Percentiles rank a stretch among this genome's conserved stretches.
Evolutionary conservation across 2,797 vertebrate species (phyloP).

Genomic region (Gallinago solitaria): DNA sequence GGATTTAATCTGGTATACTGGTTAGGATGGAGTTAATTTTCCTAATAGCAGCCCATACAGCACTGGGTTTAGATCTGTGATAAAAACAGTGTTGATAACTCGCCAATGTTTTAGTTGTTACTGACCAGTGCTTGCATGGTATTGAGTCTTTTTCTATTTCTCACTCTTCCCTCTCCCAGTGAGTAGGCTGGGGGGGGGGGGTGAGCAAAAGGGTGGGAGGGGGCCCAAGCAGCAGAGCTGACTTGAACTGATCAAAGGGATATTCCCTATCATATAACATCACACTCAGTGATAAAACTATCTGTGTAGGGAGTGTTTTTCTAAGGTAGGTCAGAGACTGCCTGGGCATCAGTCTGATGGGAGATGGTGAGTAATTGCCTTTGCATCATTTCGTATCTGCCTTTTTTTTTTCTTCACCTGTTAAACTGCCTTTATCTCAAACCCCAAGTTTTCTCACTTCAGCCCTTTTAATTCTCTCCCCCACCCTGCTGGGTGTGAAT

Average conservation of each 20-base stretch:
- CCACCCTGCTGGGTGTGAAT: rapidly evolving
- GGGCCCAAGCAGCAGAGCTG: not conserved
- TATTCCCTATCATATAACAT: not conserved
- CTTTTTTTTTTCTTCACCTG: not conserved
- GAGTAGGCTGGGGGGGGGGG: rapidly evolving
- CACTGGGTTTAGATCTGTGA: not conserved
- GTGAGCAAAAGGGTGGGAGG: not conserved
- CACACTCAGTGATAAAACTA: not conserved
- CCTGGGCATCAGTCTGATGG: not conserved
- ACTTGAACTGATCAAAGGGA: not conserved
- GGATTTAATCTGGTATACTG: rapidly evolving
- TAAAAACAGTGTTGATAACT: not conserved
- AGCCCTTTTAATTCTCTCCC: not conserved
- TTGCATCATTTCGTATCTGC: not conserved
- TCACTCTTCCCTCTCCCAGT: rapidly evolving
- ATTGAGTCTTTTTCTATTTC: not conserved
- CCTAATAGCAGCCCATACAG: not conserved
- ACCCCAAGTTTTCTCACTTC: not conserved
- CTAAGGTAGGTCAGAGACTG: not conserved
- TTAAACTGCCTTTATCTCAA: not conserved
- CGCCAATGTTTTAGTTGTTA: not conserved
- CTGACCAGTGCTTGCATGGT: not conserved
- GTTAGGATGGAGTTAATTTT: not conserved
- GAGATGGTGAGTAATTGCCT: not conserved
- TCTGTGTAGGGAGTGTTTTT: rapidly evolving